A percentile compares a stretch with the other conserved stretches of the same genome.
Evolutionary conservation across 1,140 invertebrate species (phyloP).

Genomic region (Spodoptera frugiperda): DNA sequence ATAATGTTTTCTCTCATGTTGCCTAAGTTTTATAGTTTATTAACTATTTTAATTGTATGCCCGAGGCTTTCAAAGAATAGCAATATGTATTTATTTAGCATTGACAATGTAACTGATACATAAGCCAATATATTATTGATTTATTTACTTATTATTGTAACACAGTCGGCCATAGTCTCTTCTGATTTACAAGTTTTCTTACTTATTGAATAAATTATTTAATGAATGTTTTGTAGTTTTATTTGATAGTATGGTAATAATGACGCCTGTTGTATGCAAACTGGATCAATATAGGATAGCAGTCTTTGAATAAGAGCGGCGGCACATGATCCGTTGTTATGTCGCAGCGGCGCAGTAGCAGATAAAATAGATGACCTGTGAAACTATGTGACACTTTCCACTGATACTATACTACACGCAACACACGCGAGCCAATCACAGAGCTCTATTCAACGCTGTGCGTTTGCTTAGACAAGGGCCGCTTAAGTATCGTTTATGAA

Average conservation of each 20-base stretch:
- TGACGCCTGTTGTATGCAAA: too few relatives aligned
- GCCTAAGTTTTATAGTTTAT: not conserved
- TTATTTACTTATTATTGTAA: constrained; percentile 30
- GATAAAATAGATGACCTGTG: too few relatives aligned
- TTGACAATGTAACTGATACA: not conserved
- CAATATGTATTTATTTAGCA: constrained; percentile 15
- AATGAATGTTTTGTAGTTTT: not conserved
- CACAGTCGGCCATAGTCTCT: constrained; percentile 10
- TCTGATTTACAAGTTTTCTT: constrained; percentile 39
- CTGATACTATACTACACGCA: too few relatives aligned
- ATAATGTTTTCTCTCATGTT: not conserved
- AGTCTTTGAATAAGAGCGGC: too few relatives aligned
- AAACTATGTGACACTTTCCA: too few relatives aligned
- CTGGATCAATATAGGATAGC: too few relatives aligned
- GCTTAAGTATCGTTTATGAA: too few relatives aligned
- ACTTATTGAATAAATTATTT: constrained; percentile 17
- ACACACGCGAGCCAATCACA: too few relatives aligned
- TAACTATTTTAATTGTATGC: not conserved
- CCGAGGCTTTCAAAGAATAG: constrained; percentile 10
- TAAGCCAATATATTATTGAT: constrained; percentile 18
- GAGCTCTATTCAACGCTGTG: too few relatives aligned
- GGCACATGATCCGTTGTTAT: too few relatives aligned
- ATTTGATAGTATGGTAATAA: not conserved
- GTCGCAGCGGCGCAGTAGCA: too few relatives aligned
- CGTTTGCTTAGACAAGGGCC: too few relatives aligned